Conservation (phyloP, 1,140 invertebrate genomes). For the Zeugodacus cucurbitae region DNA sequence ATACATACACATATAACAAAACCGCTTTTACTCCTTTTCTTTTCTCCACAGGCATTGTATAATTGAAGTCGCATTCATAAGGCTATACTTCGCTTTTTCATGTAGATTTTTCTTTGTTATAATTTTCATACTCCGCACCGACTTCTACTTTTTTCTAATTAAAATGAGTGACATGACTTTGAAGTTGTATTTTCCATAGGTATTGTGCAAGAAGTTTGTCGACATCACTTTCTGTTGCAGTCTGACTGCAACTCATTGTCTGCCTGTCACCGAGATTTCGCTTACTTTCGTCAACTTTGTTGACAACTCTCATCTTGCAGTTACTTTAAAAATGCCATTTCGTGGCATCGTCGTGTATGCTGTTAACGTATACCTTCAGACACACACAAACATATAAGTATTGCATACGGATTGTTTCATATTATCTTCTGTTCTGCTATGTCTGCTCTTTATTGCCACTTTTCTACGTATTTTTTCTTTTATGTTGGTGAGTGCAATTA, state of each 20-base stretch:
- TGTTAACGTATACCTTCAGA: too few relatives aligned
- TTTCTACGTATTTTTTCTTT: not conserved
- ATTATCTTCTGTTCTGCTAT: not conserved
- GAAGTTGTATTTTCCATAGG: not conserved
- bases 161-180: conserved; percentile 27
- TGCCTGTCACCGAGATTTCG: not conserved
- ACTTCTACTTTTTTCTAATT: not conserved
- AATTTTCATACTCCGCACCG: not conserved
- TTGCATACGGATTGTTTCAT: not conserved
- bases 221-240: not conserved
- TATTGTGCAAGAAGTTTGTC: not conserved
- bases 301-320: conserved; percentile 1
- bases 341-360: not conserved
- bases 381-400: too few relatives aligned
- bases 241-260: not conserved
- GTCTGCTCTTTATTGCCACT: not conserved
- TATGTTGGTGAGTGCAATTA: not conserved
- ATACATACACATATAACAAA: not conserved
- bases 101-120: not conserved
- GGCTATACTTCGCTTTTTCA: not conserved
- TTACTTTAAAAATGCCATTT: not conserved
- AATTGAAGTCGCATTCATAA: not conserved
- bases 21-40: too few relatives aligned
- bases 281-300: not conserved
- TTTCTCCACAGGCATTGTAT: not conserved